Conservation (phyloP, 2,888 invertebrate genomes). For the Capitulum mitella region DNA sequence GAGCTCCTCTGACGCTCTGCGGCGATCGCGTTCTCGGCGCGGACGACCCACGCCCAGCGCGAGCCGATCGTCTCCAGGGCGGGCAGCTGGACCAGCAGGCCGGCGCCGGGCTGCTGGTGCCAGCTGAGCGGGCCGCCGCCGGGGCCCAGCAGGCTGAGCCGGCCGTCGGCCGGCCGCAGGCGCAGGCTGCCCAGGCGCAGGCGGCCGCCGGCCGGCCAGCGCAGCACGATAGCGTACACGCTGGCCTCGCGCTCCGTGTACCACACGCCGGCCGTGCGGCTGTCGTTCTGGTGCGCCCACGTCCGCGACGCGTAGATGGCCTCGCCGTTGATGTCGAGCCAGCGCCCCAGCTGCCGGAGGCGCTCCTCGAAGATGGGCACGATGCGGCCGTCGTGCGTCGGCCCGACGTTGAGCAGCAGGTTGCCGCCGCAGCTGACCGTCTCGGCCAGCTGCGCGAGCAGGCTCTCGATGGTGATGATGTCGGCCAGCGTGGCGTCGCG, state of each 20-base stretch:
- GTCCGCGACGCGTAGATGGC: too few relatives aligned
- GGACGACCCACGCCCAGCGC: not conserved
- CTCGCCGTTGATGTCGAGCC: too few relatives aligned
- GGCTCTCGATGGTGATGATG: slow-evolving; percentile 50
- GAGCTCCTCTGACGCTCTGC: too few relatives aligned
- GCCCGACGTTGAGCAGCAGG: slow-evolving; percentile 77
- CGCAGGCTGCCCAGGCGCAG: slow-evolving; percentile 30
- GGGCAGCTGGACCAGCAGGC: too few relatives aligned
- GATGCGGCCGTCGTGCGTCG: too few relatives aligned
- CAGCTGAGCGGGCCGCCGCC: not conserved
- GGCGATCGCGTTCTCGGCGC: not conserved
- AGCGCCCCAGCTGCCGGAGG: slow-evolving; percentile 31
- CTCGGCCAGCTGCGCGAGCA: slow-evolving; percentile 45
- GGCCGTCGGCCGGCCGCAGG: slow-evolving; percentile 25
- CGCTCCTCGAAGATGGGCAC: too few relatives aligned
- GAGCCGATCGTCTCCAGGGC: too few relatives aligned
- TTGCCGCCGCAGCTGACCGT: slow-evolving; percentile 85
- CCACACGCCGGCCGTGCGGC: slow-evolving; percentile 49
- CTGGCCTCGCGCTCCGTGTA: slow-evolving; percentile 32
- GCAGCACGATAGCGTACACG: slow-evolving; percentile 34
- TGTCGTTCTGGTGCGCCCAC: slow-evolving; percentile 76
- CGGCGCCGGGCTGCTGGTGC: too few relatives aligned
- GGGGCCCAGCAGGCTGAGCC: slow-evolving; percentile 29
- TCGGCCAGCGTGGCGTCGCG: slow-evolving; percentile 61
- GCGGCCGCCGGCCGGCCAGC: slow-evolving; percentile 30